Evolutionary conservation across 2,888 invertebrate genomes (phyloP).

Genomic region (Nephrotoma appendiculata): DNA sequence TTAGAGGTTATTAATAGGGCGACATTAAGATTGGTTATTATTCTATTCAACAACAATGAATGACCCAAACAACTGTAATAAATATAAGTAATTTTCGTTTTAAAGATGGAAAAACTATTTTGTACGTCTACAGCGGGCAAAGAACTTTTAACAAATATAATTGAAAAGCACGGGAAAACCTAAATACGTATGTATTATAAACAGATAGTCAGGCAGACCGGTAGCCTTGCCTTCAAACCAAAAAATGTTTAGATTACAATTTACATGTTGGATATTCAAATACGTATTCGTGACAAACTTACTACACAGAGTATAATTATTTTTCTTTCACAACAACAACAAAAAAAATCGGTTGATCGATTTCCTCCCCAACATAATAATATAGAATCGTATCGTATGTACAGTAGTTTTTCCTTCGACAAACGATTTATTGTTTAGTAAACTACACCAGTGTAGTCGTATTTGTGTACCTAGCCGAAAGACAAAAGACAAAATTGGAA

Average conservation of each 20-base stretch:
- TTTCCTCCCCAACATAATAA: not conserved
- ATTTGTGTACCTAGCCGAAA: not conserved
- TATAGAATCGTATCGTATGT: not conserved
- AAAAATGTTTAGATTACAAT: not conserved
- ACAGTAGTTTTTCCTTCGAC: not conserved
- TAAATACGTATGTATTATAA: not conserved
- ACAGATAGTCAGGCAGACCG: not conserved
- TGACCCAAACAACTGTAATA: not conserved
- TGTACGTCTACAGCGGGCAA: not conserved
- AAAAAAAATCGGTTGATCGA: not conserved
- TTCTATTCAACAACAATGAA: not conserved
- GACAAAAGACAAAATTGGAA: not conserved
- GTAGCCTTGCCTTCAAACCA: not conserved
- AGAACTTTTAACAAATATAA: not conserved
- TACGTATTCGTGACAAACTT: not conserved
- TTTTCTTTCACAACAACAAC: not conserved
- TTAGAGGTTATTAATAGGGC: not conserved
- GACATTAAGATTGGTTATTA: not conserved
- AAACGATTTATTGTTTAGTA: not conserved
- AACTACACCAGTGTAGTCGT: not conserved
- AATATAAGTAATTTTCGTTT: not conserved
- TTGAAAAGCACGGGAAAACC: not conserved
- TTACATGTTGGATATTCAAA: not conserved
- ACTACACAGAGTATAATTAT: not conserved
- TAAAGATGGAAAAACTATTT: not conserved